These are phyloP conservation scores for Amphilophus citrinellus DNA, from an alignment of 2,113 vertebrate genomes.

Conservation along the genomic window DNA sequence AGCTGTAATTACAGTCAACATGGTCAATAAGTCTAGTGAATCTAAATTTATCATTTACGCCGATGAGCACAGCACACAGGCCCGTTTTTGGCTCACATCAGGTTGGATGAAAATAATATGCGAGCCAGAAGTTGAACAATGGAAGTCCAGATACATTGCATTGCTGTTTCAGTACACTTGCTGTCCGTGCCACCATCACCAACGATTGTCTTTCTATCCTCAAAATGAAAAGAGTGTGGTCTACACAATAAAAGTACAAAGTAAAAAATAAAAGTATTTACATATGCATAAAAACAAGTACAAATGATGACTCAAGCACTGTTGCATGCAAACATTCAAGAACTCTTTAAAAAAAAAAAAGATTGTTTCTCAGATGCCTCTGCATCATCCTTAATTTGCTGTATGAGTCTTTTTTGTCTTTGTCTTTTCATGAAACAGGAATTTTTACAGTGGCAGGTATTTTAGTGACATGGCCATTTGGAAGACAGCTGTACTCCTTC, in stretches of 20 bases:
- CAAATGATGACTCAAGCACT: constrained; percentile 32
- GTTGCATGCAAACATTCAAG: constrained; percentile 63
- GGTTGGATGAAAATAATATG: background rate
- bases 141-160: constrained; percentile 11
- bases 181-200: background rate
- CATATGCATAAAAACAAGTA: constrained; percentile 48
- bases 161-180: constrained; percentile 7
- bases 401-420: constrained; percentile 11
- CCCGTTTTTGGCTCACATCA: constrained; percentile 20
- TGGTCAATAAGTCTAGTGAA: background rate
- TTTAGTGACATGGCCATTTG: constrained; percentile 24
- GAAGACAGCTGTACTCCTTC: background rate
- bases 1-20: constrained; percentile 8
- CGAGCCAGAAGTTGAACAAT: background rate
- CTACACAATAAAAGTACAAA: constrained; percentile 25
- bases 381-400: constrained; percentile 11
- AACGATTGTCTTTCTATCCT: constrained; percentile 5
- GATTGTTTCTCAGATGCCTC: constrained; percentile 15
- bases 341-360: background rate
- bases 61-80: constrained; percentile 12
- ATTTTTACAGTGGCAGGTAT: constrained; percentile 5
- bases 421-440: constrained; percentile 14
- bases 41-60: background rate
- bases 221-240: constrained; percentile 23
- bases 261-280: constrained; percentile 33